These are phyloP conservation scores for Hermetia illucens DNA, from an alignment of 1,140 invertebrate genomes.

Conservation along the genomic window DNA sequence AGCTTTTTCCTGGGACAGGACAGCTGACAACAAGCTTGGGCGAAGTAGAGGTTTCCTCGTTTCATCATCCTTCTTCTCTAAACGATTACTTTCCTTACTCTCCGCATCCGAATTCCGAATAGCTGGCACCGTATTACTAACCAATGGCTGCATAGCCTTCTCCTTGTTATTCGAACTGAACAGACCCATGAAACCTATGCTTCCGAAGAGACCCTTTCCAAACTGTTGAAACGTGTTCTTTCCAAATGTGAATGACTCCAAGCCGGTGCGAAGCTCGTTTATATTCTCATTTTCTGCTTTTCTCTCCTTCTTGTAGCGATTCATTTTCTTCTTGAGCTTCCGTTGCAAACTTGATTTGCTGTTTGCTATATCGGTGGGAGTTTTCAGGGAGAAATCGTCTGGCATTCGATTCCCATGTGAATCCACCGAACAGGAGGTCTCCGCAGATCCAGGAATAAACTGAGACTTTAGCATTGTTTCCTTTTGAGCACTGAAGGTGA, in stretches of 20 bases:
- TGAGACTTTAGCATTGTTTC: background rate
- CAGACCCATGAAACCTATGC: too few relatives aligned
- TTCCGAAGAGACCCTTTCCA: too few relatives aligned
- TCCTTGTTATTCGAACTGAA: too few relatives aligned
- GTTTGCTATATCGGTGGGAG: background rate
- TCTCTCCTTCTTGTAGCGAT: background rate
- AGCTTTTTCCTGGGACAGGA: too few relatives aligned
- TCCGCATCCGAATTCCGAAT: too few relatives aligned
- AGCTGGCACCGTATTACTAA: too few relatives aligned
- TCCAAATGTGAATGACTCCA: conserved; percentile 1
- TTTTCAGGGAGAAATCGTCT: background rate
- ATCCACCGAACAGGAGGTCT: background rate
- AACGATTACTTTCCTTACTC: too few relatives aligned
- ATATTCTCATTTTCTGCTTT: conserved; percentile 1
- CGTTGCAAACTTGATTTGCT: background rate
- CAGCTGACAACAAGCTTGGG: too few relatives aligned
- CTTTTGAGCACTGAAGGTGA: background rate
- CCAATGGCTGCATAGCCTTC: too few relatives aligned
- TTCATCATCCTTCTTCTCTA: too few relatives aligned
- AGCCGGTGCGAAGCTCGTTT: background rate
- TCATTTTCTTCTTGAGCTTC: background rate
- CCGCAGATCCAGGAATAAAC: background rate
- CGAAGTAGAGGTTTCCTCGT: too few relatives aligned
- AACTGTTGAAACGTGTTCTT: too few relatives aligned
- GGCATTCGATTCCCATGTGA: background rate